Base-by-base conservation (phyloP, 1,140 invertebrate genomes). In the Pteromalus puparum region DNA sequence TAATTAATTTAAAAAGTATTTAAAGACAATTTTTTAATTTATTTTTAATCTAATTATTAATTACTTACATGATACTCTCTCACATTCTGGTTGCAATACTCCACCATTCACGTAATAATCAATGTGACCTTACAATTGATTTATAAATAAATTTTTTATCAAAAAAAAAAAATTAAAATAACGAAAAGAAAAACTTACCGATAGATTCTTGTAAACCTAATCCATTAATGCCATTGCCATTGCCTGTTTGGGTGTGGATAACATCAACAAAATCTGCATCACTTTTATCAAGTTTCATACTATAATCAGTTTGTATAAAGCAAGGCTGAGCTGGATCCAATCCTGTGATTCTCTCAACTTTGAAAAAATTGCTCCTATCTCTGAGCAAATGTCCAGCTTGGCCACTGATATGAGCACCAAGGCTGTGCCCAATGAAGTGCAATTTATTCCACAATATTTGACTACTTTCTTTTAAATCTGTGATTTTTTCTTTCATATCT, bases 71-170 rank as follows among this genome's bases (percentile, higher is more conserved):
- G 26, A 1, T 28, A 4, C 26, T 34, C 3, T 30, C 10, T 72
- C 70, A 85, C 94, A 95, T 0, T 94, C 94, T 0, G 94, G 94
- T 86, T 95, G 94, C 67, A 91, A 91, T 91, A 92, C 94, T 24
- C 94, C 94, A 12, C 95, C 95, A 86, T 96, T 96, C 0, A 95
- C 95, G 89, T 95, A 96, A 90, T 96, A 96, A 88, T 96, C 96
- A 53, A 94, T 92, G 85, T 95, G 93, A 67, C 95, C 95, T 93
- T 13, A 81, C 53, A 83, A 76, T 21, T 61, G 4, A 24, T 30
- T 61, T 61, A 10, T 15, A 48, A 18, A 12, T 48, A 48, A 18
- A 48, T 15, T 48, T 48, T 48, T 13, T 46, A 15, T 13, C 46
- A 48, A 13, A 48, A 13, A 48, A 13, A 48, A 13, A 48, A 15